Evolutionary conservation across 2,888 invertebrate species (phyloP).

Genomic region (Cryptus armator): DNA sequence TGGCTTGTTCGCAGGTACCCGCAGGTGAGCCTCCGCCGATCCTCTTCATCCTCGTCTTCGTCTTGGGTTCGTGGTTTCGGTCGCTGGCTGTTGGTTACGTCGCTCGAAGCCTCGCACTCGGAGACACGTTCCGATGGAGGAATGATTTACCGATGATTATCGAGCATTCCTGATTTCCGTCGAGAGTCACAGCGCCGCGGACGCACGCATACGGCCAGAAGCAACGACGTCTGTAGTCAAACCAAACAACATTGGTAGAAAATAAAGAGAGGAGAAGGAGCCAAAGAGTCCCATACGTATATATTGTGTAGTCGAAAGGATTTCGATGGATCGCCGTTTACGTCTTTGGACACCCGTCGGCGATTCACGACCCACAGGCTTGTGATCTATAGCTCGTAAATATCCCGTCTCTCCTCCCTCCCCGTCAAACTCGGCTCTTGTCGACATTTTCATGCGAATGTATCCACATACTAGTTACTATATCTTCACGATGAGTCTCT

Average conservation of each 20-base stretch:
- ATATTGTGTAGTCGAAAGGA: constrained; percentile 58
- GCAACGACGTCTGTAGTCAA: constrained; percentile 6
- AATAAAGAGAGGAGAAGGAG: constrained; percentile 35
- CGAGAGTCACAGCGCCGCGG: constrained; percentile 52
- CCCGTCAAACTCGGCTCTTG: constrained; percentile 22
- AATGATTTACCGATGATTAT: constrained; percentile 82
- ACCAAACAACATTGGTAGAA: constrained; percentile 51
- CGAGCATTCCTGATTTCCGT: constrained; percentile 78
- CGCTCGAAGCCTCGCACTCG: constrained; percentile 49
- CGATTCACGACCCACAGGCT: constrained; percentile 68
- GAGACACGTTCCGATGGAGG: constrained; percentile 66
- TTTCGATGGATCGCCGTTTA: constrained; percentile 69
- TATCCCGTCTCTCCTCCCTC: constrained; percentile 46
- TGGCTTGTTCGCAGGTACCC: constrained; percentile 69
- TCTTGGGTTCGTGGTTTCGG: constrained; percentile 17
- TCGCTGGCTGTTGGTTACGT: constrained; percentile 56
- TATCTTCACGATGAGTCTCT: constrained; percentile 19
- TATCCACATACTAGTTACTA: not conserved
- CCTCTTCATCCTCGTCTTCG: constrained; percentile 60
- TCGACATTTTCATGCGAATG: constrained; percentile 59
- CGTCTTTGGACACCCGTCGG: constrained; percentile 63
- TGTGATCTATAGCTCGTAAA: constrained; percentile 72
- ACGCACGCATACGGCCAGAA: constrained; percentile 36
- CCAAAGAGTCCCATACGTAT: constrained; percentile 26
- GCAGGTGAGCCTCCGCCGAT: constrained; percentile 67